Percentiles rank a stretch among this genome's conserved stretches.
Evolutionary conservation across 2,888 invertebrate genomes (phyloP).

Genomic region (Conistra vaccinii): DNA sequence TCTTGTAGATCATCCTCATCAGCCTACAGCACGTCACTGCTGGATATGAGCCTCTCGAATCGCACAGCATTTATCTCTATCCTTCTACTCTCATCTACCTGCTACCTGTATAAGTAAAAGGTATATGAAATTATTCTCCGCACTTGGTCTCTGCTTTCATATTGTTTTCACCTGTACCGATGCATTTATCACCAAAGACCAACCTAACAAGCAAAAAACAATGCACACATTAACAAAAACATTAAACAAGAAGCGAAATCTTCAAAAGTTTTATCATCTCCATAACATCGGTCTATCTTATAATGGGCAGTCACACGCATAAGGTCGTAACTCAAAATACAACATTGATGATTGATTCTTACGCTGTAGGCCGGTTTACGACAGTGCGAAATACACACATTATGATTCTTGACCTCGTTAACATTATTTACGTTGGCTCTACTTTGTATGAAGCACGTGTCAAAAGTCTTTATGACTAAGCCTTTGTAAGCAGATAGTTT

Average conservation of each 20-base stretch:
- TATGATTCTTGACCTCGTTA: constrained; percentile 79
- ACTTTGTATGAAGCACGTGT: constrained; percentile 74
- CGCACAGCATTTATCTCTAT: neutral
- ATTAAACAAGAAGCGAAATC: constrained; percentile 61
- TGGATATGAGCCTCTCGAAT: neutral
- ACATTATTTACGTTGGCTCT: constrained; percentile 74
- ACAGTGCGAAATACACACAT: constrained; percentile 77
- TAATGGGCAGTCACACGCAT: constrained; percentile 43
- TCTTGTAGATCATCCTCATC: neutral
- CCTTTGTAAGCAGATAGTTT: constrained; percentile 66
- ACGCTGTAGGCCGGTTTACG: constrained; percentile 75
- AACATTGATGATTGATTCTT: constrained; percentile 77
- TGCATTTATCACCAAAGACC: neutral
- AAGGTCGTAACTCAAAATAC: constrained; percentile 67
- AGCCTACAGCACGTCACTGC: neutral
- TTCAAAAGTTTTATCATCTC: constrained; percentile 51
- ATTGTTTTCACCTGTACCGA: neutral
- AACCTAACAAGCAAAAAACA: constrained; percentile 11
- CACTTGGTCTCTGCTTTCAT: neutral
- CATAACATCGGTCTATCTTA: constrained; percentile 50
- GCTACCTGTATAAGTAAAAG: neutral
- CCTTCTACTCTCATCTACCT: neutral
- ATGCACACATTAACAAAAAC: constrained; percentile 7
- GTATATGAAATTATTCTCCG: neutral
- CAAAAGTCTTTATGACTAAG: constrained; percentile 71